Evolutionary conservation across 30 jellyfish, hydroid and myxozoan genomes (phyloP).

Genomic region (Pseudorhiza aurosa): DNA sequence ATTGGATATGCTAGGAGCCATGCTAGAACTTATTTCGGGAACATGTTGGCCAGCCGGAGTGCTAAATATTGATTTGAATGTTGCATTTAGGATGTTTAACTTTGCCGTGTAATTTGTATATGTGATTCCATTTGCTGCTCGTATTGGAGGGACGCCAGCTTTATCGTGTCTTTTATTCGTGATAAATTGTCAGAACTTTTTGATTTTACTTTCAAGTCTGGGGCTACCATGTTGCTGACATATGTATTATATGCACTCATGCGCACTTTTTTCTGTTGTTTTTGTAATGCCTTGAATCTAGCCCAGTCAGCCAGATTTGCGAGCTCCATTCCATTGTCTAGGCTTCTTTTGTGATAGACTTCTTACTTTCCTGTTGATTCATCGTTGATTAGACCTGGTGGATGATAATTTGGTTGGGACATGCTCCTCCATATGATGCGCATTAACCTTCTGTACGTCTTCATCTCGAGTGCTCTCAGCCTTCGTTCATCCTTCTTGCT

Average conservation of each 20-base stretch:
- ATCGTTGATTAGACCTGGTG: conserved; percentile 26
- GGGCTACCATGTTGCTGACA: neutral
- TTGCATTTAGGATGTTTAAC: conserved; percentile 8
- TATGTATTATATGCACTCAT: neutral
- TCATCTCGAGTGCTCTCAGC: too few species aligned
- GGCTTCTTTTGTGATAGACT: conserved; percentile 58
- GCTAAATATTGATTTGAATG: conserved; percentile 33
- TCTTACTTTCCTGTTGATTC: conserved; percentile 79
- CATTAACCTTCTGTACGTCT: too few species aligned
- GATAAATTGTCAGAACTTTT: neutral
- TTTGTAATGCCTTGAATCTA: conserved; percentile 1
- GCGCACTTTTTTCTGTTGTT: neutral
- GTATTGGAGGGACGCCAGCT: conserved; percentile 23
- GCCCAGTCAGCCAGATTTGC: neutral
- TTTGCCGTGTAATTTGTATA: conserved; percentile 16
- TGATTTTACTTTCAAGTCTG: neutral
- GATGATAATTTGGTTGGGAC: conserved; percentile 22
- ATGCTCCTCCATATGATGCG: too few species aligned
- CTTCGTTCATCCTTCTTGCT: too few species aligned
- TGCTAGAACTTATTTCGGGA: neutral
- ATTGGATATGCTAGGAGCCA: conserved; percentile 13
- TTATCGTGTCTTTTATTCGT: neutral
- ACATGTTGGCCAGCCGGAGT: neutral
- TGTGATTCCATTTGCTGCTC: conserved; percentile 17
- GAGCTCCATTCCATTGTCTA: conserved; percentile 17